Evolutionary conservation across 1,140 invertebrate genomes (phyloP).

Genomic region (Olivierus martensii): DNA sequence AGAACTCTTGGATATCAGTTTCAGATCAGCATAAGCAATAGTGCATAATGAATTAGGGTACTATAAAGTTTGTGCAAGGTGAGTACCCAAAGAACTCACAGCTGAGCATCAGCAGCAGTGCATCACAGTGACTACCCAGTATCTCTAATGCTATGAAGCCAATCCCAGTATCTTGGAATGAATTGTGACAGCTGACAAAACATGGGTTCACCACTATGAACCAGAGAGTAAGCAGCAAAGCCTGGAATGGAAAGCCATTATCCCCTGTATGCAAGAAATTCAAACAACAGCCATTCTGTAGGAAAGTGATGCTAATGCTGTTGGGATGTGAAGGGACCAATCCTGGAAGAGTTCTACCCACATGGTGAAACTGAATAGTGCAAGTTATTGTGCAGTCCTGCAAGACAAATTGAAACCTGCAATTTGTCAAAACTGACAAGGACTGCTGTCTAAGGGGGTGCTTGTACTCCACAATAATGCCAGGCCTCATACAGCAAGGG

Average conservation of each 20-base stretch:
- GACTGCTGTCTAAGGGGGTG: not conserved
- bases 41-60: not conserved
- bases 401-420: not conserved
- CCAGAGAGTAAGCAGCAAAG: not conserved
- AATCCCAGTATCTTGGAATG: not conserved
- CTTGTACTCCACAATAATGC: not conserved
- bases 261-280: not conserved
- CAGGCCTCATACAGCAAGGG: not conserved
- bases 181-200: not conserved
- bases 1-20: not conserved
- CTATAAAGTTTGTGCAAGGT: not conserved
- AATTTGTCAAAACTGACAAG: not conserved
- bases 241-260: not conserved
- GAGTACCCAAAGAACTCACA: not conserved
- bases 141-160: not conserved
- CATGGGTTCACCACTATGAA: not conserved
- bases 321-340: not conserved
- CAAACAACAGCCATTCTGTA: not conserved
- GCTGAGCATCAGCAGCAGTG: not conserved
- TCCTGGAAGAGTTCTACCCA: not conserved
- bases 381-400: not conserved
- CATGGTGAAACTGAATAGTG: not conserved
- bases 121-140: not conserved
- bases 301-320: not conserved
- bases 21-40: not conserved